A percentile compares a stretch with the other conserved stretches of the same genome.
Conservation (phyloP, 2,888 invertebrate genomes). For the Platyscelio sp. region DNA sequence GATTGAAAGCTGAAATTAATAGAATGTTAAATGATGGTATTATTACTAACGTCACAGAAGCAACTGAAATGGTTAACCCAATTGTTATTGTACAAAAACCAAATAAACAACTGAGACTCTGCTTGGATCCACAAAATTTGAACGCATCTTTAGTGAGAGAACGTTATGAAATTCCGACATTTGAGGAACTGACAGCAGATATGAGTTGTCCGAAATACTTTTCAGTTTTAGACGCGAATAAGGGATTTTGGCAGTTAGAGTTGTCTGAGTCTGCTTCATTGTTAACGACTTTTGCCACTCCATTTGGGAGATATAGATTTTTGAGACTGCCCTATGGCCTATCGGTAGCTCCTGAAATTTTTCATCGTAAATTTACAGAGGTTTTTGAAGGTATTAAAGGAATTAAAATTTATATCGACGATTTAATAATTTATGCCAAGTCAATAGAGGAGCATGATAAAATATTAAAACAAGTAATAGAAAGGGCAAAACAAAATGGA, state of each 20-base stretch:
- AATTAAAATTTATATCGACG: conserved; percentile 28
- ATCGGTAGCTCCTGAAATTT: conserved; percentile 47
- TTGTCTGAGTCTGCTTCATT: conserved; percentile 7
- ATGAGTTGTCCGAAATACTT: not conserved
- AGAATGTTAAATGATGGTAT: conserved; percentile 41
- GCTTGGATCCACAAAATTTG: conserved; percentile 74
- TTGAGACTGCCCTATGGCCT: not conserved
- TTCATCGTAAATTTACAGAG: conserved; percentile 7
- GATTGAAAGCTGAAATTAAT: conserved; percentile 26
- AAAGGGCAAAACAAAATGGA: conserved; percentile 39
- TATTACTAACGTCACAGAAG: conserved; percentile 69
- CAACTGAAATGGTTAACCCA: conserved; percentile 74
- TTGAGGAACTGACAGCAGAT: conserved; percentile 71
- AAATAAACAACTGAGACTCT: conserved; percentile 73
- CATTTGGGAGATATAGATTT: not conserved
- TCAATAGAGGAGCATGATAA: conserved; percentile 25
- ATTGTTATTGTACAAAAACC: conserved; percentile 62
- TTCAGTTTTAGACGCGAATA: conserved; percentile 50
- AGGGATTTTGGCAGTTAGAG: conserved; percentile 68
- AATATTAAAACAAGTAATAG: conserved; percentile 37
- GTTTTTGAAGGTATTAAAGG: conserved; percentile 59
- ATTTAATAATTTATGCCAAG: conserved; percentile 65
- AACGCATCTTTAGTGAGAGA: conserved; percentile 7
- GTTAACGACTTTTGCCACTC: not conserved
- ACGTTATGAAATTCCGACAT: conserved; percentile 73